These are phyloP conservation scores for Halcyon malimbica DNA, from an alignment of 2,113 vertebrate genomes.

Conservation along the genomic window DNA sequence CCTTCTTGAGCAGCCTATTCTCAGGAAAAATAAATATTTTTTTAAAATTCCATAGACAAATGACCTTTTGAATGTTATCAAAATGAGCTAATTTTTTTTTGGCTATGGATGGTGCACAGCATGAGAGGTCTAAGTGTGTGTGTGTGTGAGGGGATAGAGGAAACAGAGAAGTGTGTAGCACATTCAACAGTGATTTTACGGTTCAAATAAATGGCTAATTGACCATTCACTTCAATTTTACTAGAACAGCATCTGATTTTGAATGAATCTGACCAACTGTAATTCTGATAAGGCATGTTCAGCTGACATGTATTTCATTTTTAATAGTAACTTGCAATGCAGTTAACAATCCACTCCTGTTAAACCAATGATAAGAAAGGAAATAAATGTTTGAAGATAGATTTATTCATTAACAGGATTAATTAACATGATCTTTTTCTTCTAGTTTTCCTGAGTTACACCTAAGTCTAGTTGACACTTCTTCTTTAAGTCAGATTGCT, in stretches of 20 bases:
- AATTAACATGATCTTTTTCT: not conserved
- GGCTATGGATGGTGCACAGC: not conserved
- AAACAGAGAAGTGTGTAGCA: not conserved
- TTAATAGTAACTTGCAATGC: not conserved
- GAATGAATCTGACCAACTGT: not conserved
- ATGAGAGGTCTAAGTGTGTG: not conserved
- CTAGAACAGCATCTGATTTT: not conserved
- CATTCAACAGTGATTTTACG: not conserved
- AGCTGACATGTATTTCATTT: not conserved
- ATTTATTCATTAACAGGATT: not conserved
- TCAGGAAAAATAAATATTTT: not conserved
- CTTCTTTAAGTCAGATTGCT: not conserved
- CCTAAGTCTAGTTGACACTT: accelerated
- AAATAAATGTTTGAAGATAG: not conserved
- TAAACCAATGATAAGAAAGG: not conserved
- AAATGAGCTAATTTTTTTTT: not conserved
- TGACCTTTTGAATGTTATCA: not conserved
- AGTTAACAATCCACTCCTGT: not conserved
- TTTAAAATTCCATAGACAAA: not conserved
- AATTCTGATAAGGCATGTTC: not conserved
- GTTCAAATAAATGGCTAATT: not conserved
- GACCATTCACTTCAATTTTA: not conserved
- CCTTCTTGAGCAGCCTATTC: not conserved
- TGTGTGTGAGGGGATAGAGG: not conserved
- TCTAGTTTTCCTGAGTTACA: not conserved